Evolutionary conservation across 2,797 vertebrate species (phyloP).

Genomic region (Muraenolepis orangiensis): DNA sequence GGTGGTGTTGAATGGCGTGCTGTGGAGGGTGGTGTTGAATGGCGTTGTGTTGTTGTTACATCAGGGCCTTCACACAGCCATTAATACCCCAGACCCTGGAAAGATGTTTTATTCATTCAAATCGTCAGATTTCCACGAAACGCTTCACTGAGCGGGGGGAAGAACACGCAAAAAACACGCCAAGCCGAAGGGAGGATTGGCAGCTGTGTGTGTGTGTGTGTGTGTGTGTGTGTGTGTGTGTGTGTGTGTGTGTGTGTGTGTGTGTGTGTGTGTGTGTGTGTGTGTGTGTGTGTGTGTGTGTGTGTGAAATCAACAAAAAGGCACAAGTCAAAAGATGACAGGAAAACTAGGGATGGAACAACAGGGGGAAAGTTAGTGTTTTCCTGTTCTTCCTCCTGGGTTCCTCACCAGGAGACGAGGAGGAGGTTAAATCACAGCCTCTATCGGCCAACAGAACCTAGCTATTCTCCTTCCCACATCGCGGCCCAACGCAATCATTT

Average conservation of each 20-base stretch:
- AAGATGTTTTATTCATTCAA: background rate
- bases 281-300: too few relatives aligned
- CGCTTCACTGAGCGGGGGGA: background rate
- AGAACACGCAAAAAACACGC: background rate
- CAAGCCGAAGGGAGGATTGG: too few relatives aligned
- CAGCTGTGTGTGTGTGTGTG: too few relatives aligned
- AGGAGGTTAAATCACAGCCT: conserved; percentile 47
- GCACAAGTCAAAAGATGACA: conserved; percentile 48
- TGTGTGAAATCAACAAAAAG: conserved; percentile 56
- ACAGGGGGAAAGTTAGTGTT: conserved; percentile 45
- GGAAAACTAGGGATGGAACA: conserved; percentile 56
- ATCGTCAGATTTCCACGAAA: background rate
- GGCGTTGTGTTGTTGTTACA: too few relatives aligned
- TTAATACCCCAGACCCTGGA: background rate
- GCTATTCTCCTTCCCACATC: conserved; percentile 75
- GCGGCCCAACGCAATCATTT: conserved; percentile 92
- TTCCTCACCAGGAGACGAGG: background rate
- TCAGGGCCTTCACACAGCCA: too few relatives aligned
- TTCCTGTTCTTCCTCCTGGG: conserved; percentile 4
- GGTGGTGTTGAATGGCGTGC: too few relatives aligned
- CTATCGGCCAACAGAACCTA: conserved; percentile 85
- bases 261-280: too few relatives aligned
- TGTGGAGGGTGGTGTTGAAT: too few relatives aligned
- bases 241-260: too few relatives aligned
- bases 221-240: too few relatives aligned